Percentiles rank a stretch among this genome's conserved stretches.
phyloP scores from a whole-genome alignment of 2,797 vertebrate species.

The Clarias laeviceps region DNA sequence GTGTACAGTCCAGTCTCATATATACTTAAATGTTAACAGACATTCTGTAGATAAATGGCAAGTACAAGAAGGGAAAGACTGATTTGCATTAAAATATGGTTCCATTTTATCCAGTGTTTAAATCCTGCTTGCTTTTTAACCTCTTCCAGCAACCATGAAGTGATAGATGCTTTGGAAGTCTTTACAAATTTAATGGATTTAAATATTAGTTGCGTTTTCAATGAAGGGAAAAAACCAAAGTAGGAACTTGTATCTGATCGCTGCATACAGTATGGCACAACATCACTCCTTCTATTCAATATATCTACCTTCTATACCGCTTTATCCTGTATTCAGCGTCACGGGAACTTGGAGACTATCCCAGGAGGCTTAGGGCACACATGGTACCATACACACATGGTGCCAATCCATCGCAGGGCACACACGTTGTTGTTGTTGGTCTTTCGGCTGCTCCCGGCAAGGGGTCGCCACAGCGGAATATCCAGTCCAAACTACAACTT shows the following conservation, averaged over 20 bases:
- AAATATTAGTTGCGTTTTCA: background rate
- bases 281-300: background rate
- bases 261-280: background rate
- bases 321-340: too few species aligned
- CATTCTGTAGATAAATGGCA: background rate
- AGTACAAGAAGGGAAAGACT: background rate
- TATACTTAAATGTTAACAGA: background rate
- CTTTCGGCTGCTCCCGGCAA: too few species aligned
- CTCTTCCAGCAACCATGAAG: slow-evolving; percentile 5
- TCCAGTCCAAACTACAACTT: too few species aligned
- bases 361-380: too few species aligned
- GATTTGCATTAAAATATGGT: background rate
- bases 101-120: background rate
- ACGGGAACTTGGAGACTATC: too few species aligned
- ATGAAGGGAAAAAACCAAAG: background rate
- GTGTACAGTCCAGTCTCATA: background rate
- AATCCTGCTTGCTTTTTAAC: background rate
- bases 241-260: background rate
- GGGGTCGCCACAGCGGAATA: too few species aligned
- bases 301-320: too few species aligned
- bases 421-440: too few species aligned
- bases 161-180: background rate
- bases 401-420: too few species aligned
- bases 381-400: too few species aligned
- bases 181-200: background rate